Evolutionary conservation across 2,888 invertebrate species (phyloP), one percentile per base, ranked within the genome.

Genomic region (Troides oblongomaculatus): DNA sequence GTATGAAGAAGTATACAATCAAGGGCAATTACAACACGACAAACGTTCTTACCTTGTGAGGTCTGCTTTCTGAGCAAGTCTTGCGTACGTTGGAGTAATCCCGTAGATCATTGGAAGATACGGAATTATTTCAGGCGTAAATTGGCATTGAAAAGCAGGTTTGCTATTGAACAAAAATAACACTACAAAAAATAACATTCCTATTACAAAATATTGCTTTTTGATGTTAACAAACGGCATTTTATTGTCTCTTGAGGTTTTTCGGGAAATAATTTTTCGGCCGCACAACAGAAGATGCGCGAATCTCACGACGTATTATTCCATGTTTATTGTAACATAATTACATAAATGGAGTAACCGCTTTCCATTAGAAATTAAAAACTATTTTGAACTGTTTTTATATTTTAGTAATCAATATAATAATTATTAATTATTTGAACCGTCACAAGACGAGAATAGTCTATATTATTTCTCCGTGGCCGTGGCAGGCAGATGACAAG

Each of bases 21-120:
- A 89, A 92, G 90, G 92, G 84, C 89, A 85, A 72, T 65, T 74
- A 70, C 50, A 80, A 80, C 89, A 90, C 86, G 86, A 84, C 65
- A 70, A 76, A 76, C 74, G 66, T 67, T 74, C 75, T 84, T 88
- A 95, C 95, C 96, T 95, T 66, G 98, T 98, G 17, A 99, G 92
- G 87, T 99, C 99, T 14, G 99, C 99, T 87, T 98, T 98, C 89
- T 99, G 99, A 46, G 96, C 96, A 58, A 96, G 95, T 72, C 99
- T 94, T 39, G 95, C 87, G 85, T 98, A 97, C 0, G 99, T 99
- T 53, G 99, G 99, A 5, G 99, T 99, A 76, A 99, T 95, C 21
- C 97, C 97, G 86, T 97, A 99, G 75, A 99, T 97, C 53, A 93
- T 95, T 50, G 97, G 96, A 72, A 93, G 79, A 74, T 91, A 87